These are phyloP conservation scores for Sclerodermus sp. DNA, from an alignment of 2,888 invertebrate species.

Conservation along the genomic window DNA sequence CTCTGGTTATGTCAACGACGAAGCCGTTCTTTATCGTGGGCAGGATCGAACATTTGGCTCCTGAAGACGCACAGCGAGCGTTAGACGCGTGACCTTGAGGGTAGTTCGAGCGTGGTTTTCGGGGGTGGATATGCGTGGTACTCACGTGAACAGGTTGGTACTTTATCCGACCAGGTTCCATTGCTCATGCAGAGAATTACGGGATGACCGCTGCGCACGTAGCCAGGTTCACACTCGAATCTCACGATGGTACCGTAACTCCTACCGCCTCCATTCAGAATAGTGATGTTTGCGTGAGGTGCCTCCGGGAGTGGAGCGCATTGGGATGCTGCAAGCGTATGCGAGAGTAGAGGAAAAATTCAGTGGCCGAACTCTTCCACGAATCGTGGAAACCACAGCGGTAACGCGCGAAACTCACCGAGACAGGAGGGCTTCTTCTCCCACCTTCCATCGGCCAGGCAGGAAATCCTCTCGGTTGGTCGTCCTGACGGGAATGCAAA, in stretches of 20 bases:
- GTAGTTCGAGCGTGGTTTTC: no score
- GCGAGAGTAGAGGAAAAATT: no score
- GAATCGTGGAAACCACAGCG: no score
- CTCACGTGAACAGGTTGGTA: conserved; percentile 81
- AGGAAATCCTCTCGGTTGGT: conserved; percentile 86
- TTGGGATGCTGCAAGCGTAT: conserved; percentile 74
- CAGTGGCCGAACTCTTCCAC: no score
- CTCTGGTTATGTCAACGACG: conserved; percentile 74
- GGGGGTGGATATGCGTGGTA: conserved; percentile 11
- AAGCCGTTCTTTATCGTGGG: conserved; percentile 87
- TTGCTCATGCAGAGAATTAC: conserved; percentile 93
- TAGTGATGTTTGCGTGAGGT: conserved; percentile 81
- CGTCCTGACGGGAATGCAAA: conserved; percentile 89
- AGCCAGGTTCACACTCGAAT: conserved; percentile 90
- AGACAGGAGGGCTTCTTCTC: conserved; percentile 89
- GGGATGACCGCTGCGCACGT: conserved; percentile 83
- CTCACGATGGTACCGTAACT: conserved; percentile 92
- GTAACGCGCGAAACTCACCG: conserved; percentile 65
- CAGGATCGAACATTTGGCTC: conserved; percentile 71
- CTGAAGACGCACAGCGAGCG: conserved; percentile 37
- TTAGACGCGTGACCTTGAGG: background rate
- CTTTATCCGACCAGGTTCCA: conserved; percentile 92
- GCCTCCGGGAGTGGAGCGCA: conserved; percentile 86
- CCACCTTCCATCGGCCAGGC: conserved; percentile 88
- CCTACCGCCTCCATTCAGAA: conserved; percentile 86